Conservation (phyloP, 2,888 invertebrate genomes). For the Xylota sylvarum region DNA sequence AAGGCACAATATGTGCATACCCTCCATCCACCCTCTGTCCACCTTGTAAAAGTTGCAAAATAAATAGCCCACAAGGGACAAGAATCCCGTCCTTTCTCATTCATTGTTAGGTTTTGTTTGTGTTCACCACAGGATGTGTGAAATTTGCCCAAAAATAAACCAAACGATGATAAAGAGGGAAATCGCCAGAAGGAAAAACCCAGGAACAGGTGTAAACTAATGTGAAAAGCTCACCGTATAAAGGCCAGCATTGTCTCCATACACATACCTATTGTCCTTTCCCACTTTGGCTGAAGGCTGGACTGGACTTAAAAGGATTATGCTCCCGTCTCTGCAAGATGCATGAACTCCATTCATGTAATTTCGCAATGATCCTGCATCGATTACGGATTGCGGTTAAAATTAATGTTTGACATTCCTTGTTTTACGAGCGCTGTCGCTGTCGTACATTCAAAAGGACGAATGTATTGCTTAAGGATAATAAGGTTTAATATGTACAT, state of each 20-base stretch:
- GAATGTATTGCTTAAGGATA: background rate
- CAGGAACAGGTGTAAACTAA: conserved; percentile 67
- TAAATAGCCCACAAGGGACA: conserved; percentile 65
- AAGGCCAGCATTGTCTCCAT: conserved; percentile 36
- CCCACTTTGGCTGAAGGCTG: conserved; percentile 14
- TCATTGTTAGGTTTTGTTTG: conserved; percentile 46
- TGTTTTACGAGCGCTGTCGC: conserved; percentile 39
- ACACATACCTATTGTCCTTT: conserved; percentile 29
- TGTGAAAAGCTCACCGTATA: conserved; percentile 52
- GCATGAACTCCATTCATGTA: conserved; percentile 25
- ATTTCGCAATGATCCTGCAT: conserved; percentile 58
- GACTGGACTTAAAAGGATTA: conserved; percentile 62
- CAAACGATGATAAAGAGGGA: conserved; percentile 41
- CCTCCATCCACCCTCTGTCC: conserved; percentile 26
- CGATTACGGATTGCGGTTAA: conserved; percentile 61
- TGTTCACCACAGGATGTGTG: conserved; percentile 51
- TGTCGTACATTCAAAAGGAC: background rate
- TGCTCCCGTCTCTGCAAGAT: conserved; percentile 36
- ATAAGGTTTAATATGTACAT: background rate
- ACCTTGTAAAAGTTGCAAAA: conserved; percentile 59
- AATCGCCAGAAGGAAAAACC: conserved; percentile 41
- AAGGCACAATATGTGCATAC: background rate
- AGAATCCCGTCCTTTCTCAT: conserved; percentile 46
- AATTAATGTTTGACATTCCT: conserved; percentile 65
- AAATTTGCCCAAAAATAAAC: conserved; percentile 54